Evolutionary conservation across 2,113 vertebrate species (phyloP).

Genomic region (Varanus salvator): DNA sequence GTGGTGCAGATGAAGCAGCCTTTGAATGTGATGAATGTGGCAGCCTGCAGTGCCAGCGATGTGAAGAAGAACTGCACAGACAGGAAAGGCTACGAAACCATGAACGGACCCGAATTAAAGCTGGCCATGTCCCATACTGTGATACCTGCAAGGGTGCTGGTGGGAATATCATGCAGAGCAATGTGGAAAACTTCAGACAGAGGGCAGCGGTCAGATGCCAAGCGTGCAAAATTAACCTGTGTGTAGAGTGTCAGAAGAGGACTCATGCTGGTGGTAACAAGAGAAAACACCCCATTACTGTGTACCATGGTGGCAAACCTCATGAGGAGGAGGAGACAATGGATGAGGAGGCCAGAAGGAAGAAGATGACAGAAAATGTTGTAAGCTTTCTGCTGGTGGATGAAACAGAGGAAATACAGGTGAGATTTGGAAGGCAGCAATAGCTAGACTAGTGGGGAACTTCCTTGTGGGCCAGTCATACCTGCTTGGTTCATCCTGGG

Average conservation of each 20-base stretch:
- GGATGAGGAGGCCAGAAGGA: constrained; percentile 84
- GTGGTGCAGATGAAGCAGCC: constrained; percentile 89
- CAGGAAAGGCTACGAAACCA: constrained; percentile 92
- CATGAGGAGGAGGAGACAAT: constrained; percentile 76
- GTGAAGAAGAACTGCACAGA: constrained; percentile 92
- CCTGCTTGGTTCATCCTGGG: background rate
- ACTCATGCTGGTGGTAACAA: constrained; percentile 89
- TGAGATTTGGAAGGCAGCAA: background rate
- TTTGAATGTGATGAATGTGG: constrained; percentile 97
- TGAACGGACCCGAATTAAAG: constrained; percentile 88
- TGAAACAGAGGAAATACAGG: constrained; percentile 96
- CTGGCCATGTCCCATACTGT: constrained; percentile 91
- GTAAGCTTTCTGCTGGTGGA: constrained; percentile 95
- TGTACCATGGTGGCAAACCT: constrained; percentile 80
- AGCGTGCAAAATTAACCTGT: constrained; percentile 91
- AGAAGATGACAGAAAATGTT: constrained; percentile 89
- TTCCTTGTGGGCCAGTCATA: background rate
- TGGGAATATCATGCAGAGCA: constrained; percentile 72
- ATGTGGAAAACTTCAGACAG: constrained; percentile 76
- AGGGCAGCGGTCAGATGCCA: constrained; percentile 90
- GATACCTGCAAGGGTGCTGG: constrained; percentile 90
- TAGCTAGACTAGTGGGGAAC: background rate
- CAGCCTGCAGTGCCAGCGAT: constrained; percentile 92
- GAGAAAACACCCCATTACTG: constrained; percentile 87
- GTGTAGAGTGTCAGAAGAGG: constrained; percentile 92